Evolutionary conservation across 2,113 vertebrate species (phyloP), one percentile per base, ranked within the genome.

Genomic region (Tricholaema leucomelas): DNA sequence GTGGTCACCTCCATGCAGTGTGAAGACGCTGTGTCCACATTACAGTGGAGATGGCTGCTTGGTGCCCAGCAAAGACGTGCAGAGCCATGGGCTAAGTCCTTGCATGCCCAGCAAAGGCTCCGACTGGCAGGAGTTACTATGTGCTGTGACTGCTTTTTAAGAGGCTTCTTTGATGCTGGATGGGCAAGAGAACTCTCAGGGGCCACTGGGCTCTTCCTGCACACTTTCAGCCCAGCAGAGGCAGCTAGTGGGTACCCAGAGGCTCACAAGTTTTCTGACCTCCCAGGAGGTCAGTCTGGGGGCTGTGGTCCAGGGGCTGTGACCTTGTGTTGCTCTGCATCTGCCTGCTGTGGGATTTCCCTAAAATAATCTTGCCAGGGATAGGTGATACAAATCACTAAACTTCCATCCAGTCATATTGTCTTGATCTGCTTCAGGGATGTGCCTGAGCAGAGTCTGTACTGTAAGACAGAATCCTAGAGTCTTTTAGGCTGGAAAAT

Each of bases 351-450:
- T 17, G 78, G 10, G 8, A 18, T 40, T 60, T 75, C 38, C 54
- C 52, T 84, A 38, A 84, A 64, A 3, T 30, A 30, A 61, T 18
- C 27, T 88, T 56, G 23, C 19, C 9, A 10, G n/a, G 54, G 33
- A 6, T 76, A 42, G 59, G 12, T 42, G 56, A 44, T 42, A 24
- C 77, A 75, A 81, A 77, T 46, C 38, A 23, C 33, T 74, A 55
- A 15, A 16, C 12, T 58, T 58, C 5, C n/a, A 61, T 16, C 24
- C 71, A 55, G 15, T 56, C 1, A 0, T 36, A 12, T 52, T 30
- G 40, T n/a, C n/a, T 27, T 0, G 0, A 2, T 14, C 17, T 0
- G 0, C 13, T 55, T 31, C 1, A 0, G n/a, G 36, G 25, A 7
- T 48, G 13, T 20, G 6, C 17, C 40, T 64, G 20, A 27, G n/a